phyloP scores from a whole-genome alignment of 2,797 vertebrate species.

The Brachymystax lenok region DNA sequence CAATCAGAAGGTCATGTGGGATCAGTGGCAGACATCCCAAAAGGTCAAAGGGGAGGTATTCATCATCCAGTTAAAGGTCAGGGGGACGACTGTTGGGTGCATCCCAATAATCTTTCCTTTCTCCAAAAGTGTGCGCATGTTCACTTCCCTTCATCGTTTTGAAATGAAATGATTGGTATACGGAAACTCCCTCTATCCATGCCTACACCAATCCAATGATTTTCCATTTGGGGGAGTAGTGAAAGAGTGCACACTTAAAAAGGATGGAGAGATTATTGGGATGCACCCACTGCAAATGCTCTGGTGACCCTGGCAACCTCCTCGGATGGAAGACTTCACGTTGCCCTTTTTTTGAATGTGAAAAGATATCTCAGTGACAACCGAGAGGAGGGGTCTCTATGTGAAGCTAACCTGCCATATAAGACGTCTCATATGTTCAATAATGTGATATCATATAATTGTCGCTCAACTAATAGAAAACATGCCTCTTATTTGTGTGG shows the following conservation, averaged over 20 bases:
- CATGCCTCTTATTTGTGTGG: background rate
- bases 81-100: constrained; percentile 10
- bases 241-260: background rate
- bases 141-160: background rate
- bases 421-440: background rate
- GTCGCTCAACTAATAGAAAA: background rate
- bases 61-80: constrained; percentile 67
- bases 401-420: background rate
- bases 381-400: background rate
- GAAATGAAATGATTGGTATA: background rate
- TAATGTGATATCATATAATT: background rate
- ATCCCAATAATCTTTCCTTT: background rate
- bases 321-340: constrained; percentile 13
- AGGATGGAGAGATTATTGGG: background rate
- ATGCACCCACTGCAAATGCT: constrained; percentile 8
- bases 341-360: constrained; percentile 25
- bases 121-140: too few relatives aligned
- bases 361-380: constrained; percentile 4
- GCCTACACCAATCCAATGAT: too few relatives aligned
- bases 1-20: constrained; percentile 29
- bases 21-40: constrained; percentile 52
- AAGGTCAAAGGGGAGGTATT: constrained; percentile 53
- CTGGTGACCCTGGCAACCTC: constrained; percentile 15
- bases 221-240: background rate
- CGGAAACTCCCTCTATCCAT: background rate